phyloP scores from a whole-genome alignment of 2,797 vertebrate species.

The Artibeus lituratus region DNA sequence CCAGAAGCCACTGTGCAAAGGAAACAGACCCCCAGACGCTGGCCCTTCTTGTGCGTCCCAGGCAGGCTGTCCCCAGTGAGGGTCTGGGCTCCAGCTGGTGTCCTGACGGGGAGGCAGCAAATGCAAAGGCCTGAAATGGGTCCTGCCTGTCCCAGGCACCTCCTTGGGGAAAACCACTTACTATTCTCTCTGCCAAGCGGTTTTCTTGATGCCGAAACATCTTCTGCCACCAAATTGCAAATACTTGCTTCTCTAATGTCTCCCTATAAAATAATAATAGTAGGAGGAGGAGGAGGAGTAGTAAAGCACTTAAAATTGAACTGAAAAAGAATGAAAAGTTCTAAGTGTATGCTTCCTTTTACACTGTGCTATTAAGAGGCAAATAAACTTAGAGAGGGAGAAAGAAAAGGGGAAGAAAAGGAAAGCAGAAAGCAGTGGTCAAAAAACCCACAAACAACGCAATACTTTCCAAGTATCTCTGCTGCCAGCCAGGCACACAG shows the following conservation, averaged over 20 bases:
- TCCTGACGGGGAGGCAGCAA: not conserved
- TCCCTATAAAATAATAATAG: conserved; percentile 66
- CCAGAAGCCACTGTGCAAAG: not conserved
- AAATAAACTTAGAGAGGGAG: not conserved
- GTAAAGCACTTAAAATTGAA: not conserved
- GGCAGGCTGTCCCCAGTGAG: not conserved
- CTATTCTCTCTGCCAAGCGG: conserved; percentile 84
- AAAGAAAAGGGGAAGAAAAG: not conserved
- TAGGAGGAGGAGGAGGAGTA: no score
- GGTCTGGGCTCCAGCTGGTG: not conserved
- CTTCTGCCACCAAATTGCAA: conserved; percentile 87
- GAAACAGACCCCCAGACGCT: not conserved
- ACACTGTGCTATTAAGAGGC: not conserved
- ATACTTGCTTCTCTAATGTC: conserved; percentile 77
- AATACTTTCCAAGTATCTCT: not conserved
- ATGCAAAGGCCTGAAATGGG: not conserved
- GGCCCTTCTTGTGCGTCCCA: not conserved
- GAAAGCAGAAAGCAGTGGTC: not conserved
- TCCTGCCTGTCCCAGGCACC: fast-evolving
- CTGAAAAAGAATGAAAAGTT: not conserved
- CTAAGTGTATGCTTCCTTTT: not conserved
- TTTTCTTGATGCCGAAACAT: conserved; percentile 80
- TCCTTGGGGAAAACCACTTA: conserved; percentile 67
- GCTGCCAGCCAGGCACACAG: not conserved
- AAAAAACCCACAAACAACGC: not conserved